Evolutionary conservation across 2,888 invertebrate species (phyloP).

Genomic region (Tricholauxania praeusta): DNA sequence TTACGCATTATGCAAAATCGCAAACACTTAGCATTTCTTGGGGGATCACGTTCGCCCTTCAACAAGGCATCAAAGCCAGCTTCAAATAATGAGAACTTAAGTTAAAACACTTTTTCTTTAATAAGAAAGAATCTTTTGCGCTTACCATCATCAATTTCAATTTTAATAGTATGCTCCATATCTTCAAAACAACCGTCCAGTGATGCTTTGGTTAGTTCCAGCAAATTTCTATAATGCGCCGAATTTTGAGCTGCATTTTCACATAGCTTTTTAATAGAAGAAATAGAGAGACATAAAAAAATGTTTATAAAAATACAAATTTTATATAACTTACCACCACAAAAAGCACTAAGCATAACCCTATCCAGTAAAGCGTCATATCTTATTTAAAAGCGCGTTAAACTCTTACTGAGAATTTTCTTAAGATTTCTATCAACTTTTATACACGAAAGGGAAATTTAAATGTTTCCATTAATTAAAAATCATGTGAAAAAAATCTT

Average conservation of each 20-base stretch:
- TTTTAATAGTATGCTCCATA: slow-evolving; percentile 41
- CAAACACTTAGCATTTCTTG: slow-evolving; percentile 46
- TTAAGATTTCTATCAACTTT: neutral
- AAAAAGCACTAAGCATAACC: neutral
- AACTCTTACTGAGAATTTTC: too few species aligned
- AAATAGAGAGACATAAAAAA: neutral
- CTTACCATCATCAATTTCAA: slow-evolving; percentile 45
- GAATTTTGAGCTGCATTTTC: slow-evolving; percentile 14
- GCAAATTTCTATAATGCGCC: slow-evolving; percentile 32
- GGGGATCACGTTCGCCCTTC: slow-evolving; percentile 41
- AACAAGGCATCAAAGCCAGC: slow-evolving; percentile 45
- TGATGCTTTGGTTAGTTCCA: slow-evolving; percentile 39
- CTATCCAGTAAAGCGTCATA: too few species aligned
- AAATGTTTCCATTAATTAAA: slow-evolving; percentile 17
- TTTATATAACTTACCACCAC: neutral
- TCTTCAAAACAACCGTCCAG: slow-evolving; percentile 45
- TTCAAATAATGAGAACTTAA: neutral
- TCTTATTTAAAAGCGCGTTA: too few species aligned
- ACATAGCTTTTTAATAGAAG: neutral
- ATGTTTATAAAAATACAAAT: neutral
- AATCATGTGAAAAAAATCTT: slow-evolving; percentile 12
- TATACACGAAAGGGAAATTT: slow-evolving; percentile 14
- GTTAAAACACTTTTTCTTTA: too few species aligned
- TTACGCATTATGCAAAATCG: slow-evolving; percentile 48
- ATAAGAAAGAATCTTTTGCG: too few species aligned